These are phyloP conservation scores for Chelon auratus DNA, from an alignment of 2,797 vertebrate species.

Conservation along the genomic window DNA sequence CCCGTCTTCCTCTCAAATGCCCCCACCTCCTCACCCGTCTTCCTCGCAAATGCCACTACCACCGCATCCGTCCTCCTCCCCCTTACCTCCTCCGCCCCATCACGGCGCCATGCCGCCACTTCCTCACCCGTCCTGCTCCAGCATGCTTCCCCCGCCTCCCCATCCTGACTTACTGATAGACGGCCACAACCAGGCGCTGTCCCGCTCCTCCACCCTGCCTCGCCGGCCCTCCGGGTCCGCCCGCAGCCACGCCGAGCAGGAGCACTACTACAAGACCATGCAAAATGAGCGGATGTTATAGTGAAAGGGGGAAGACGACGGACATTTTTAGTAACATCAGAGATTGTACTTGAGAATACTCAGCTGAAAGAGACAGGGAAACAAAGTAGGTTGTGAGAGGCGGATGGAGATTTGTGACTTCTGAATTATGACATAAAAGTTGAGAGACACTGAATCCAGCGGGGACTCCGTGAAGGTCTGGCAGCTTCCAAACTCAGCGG, in stretches of 20 bases:
- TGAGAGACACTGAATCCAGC: constrained; percentile 34
- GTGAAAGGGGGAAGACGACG: constrained; percentile 6
- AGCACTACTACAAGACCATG: constrained; percentile 93
- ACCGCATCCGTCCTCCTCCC: constrained; percentile 47
- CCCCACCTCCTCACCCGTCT: constrained; percentile 67
- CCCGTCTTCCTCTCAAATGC: constrained; percentile 78
- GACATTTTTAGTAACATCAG: constrained; percentile 23
- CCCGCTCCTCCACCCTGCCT: constrained; percentile 89
- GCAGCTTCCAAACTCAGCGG: constrained; percentile 54
- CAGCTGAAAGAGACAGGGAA: constrained; percentile 25
- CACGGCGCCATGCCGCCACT: constrained; percentile 76
- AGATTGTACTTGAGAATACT: constrained; percentile 39
- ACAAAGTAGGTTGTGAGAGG: constrained; percentile 26
- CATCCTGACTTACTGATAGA: constrained; percentile 85
- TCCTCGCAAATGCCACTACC: constrained; percentile 61
- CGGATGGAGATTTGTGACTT: constrained; percentile 44
- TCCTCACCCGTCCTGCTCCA: constrained; percentile 80
- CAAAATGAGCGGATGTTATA: constrained; percentile 85
- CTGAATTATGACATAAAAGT: constrained; percentile 40
- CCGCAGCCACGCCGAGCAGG: constrained; percentile 83
- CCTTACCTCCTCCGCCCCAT: constrained; percentile 49
- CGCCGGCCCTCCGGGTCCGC: constrained; percentile 83
- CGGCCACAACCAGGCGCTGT: constrained; percentile 74
- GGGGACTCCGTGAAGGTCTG: constrained; percentile 42
- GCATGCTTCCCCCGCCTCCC: constrained; percentile 77